Base-by-base conservation (phyloP, 1,140 invertebrate genomes). In the Panulirus ornatus region DNA sequence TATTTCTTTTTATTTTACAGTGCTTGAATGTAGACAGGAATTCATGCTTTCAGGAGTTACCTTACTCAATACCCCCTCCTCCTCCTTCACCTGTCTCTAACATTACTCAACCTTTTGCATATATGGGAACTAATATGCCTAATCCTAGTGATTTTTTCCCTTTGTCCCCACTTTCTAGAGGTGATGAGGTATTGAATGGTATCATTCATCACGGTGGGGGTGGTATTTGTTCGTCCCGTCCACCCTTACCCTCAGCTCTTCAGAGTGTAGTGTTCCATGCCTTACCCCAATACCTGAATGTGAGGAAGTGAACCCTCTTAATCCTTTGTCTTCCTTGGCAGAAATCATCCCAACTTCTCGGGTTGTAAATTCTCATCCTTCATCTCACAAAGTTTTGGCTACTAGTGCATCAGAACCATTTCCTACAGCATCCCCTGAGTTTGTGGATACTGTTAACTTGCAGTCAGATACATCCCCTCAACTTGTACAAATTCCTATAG, bases 281-380 rank as follows among this genome's bases (percentile, higher is more conserved):
- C 73, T 87, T n/a, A 87, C 85, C 44, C 85, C 85, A 78, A 66
- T 87, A 58, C 85, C 85, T 42, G 73, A 78, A 73, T 76, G 85
- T 54, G 84, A 86, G 38, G 84, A 86, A 38, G 27, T 75, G 38
- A 76, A 38, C 47, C 44, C 44, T 11, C 38, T 44, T 66, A 40
- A 40, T 63, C 51, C 81, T 83, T 19, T 38, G 14, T 27, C 27
- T 36, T 63, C 85, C 34, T 27, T 76, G 66, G 30, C 83, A 87
- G 58, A 83, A 40, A 36, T 19, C 40, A 83, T 11, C 36, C 2
- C 34, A 40, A 30, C 51, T 79, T 54, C 54, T 27, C 22, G 58
- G 19, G 47, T 79, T 66, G 34, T 34, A 38, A 66, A 47, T 58
- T 54, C 73, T 86, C 36, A 40, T 38, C 84, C 82, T 63, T 73